phyloP scores from a whole-genome alignment of 92 coral and sea anemone genomes.

The Hydrozoanthus gracilis region DNA sequence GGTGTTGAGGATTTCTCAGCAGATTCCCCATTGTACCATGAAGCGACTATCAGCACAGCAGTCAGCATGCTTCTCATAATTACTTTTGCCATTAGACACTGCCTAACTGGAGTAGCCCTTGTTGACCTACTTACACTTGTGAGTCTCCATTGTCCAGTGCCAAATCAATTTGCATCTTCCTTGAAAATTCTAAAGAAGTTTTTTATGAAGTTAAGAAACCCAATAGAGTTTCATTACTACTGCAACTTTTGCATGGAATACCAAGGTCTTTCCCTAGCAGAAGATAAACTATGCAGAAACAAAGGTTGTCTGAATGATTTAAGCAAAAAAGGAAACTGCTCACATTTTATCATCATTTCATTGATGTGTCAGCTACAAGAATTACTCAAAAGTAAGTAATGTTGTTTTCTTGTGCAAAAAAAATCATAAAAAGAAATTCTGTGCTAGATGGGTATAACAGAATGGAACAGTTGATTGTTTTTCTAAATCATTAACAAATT shows the following conservation, averaged over 20 bases:
- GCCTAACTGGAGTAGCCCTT: constrained; percentile 66
- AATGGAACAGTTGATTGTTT: no score
- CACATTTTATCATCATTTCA: constrained; percentile 70
- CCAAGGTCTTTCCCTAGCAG: constrained; percentile 54
- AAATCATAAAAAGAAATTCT: no score
- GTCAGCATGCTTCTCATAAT: constrained; percentile 80
- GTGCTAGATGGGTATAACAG: no score
- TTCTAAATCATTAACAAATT: no score
- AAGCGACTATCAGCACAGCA: constrained; percentile 70
- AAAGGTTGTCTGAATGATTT: constrained; percentile 59
- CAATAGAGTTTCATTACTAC: constrained; percentile 69
- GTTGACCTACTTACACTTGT: constrained; percentile 60
- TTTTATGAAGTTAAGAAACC: constrained; percentile 61
- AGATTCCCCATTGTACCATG: constrained; percentile 67
- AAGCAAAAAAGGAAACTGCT: constrained; percentile 40
- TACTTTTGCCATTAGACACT: constrained; percentile 70
- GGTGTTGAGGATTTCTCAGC: background rate
- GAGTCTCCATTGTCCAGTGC: constrained; percentile 59
- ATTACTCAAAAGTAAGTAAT: constrained; percentile 61
- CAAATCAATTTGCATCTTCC: constrained; percentile 66
- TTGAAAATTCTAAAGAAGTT: constrained; percentile 39
- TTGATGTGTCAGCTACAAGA: constrained; percentile 53
- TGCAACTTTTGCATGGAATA: constrained; percentile 68
- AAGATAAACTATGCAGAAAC: constrained; percentile 57
- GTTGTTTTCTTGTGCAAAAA: no score